Evolutionary conservation across 64 coral and sea anemone genomes (phyloP).

Genomic region (Exaiptasia diaphana): DNA sequence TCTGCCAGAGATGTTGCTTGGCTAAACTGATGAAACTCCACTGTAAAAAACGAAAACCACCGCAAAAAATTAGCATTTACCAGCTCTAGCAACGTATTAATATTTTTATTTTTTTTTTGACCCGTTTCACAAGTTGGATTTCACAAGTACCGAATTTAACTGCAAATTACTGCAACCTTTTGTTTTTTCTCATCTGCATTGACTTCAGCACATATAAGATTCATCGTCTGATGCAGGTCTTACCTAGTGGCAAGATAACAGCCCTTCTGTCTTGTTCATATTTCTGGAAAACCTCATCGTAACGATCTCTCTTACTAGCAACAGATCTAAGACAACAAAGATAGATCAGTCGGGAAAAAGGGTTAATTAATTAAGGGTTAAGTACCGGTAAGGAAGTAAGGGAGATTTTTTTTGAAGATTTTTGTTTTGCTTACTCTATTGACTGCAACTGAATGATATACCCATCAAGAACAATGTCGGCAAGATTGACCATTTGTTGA

Average conservation of each 20-base stretch:
- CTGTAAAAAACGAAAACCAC: slow-evolving; percentile 11
- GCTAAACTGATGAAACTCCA: slow-evolving; percentile 49
- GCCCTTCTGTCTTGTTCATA: slow-evolving; percentile 77
- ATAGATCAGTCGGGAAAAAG: no score
- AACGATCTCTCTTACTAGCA: slow-evolving; percentile 44
- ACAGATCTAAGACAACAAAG: neutral
- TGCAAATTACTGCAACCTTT: no score
- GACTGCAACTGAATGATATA: slow-evolving; percentile 79
- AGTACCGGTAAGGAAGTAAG: no score
- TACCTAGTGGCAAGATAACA: slow-evolving; percentile 75
- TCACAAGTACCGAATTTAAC: no score
- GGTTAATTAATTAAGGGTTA: no score
- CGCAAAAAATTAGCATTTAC: no score
- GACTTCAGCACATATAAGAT: no score
- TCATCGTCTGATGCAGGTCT: no score
- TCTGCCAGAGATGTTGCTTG: slow-evolving; percentile 75
- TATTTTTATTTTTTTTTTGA: no score
- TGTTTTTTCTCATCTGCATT: no score
- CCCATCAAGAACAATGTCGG: slow-evolving; percentile 83
- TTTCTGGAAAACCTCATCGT: slow-evolving; percentile 70
- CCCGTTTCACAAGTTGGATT: neutral
- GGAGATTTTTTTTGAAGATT: no score
- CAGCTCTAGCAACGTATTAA: no score
- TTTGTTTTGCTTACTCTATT: slow-evolving; percentile 55
- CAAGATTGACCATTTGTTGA: slow-evolving; percentile 83